These are phyloP conservation scores for Apodemia zela DNA, from an alignment of 2,888 invertebrate genomes.

Conservation along the genomic window DNA sequence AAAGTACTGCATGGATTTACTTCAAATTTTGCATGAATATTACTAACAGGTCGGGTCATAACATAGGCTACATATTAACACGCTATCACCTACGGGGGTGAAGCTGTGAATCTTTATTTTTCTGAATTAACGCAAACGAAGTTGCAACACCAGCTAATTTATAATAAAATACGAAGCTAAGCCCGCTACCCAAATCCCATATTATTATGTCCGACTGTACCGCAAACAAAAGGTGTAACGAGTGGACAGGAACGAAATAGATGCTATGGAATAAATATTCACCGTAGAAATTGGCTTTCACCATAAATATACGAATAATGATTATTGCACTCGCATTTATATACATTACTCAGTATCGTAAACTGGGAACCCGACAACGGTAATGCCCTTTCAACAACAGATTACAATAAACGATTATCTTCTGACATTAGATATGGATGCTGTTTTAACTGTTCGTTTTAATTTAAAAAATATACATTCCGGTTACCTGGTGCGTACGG, in stretches of 20 bases:
- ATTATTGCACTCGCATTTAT: slow-evolving; percentile 27
- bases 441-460: slow-evolving; percentile 4
- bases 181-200: too few relatives aligned
- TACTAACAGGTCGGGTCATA: too few relatives aligned
- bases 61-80: too few relatives aligned
- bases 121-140: too few relatives aligned
- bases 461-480: neutral
- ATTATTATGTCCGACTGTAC: neutral
- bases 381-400: slow-evolving; percentile 19
- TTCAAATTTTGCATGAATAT: too few relatives aligned
- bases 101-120: too few relatives aligned
- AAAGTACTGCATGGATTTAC: too few relatives aligned
- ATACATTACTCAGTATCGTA: slow-evolving; percentile 30
- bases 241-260: slow-evolving; percentile 26
- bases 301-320: slow-evolving; percentile 32
- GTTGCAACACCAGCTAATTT: too few relatives aligned
- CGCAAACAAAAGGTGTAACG: slow-evolving; percentile 20
- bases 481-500: too few relatives aligned
- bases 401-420: slow-evolving; percentile 13
- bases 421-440: neutral
- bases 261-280: slow-evolving; percentile 29
- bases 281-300: slow-evolving; percentile 31
- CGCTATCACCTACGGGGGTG: too few relatives aligned
- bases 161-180: too few relatives aligned
- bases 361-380: slow-evolving; percentile 27